These are phyloP conservation scores for Tetropium fuscum DNA, from an alignment of 2,888 invertebrate genomes.

Conservation along the genomic window DNA sequence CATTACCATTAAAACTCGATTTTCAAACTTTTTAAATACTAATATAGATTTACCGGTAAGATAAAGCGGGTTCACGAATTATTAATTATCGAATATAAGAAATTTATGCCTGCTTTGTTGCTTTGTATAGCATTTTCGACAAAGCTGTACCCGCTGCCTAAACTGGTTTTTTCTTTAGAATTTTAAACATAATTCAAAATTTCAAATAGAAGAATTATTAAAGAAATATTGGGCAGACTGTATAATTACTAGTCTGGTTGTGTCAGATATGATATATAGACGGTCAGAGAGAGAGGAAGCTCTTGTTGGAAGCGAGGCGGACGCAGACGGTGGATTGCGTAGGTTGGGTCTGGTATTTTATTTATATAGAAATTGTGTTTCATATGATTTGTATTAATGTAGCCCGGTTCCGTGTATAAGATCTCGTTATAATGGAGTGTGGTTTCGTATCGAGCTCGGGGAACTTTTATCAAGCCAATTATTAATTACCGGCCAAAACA, in stretches of 20 bases:
- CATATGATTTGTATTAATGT: constrained; percentile 58
- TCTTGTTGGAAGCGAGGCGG: constrained; percentile 21
- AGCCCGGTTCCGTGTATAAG: constrained; percentile 47
- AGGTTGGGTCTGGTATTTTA: constrained; percentile 58
- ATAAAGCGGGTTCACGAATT: constrained; percentile 45
- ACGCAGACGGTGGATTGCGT: constrained; percentile 47
- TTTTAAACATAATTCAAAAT: constrained; percentile 60
- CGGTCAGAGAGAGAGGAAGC: constrained; percentile 45
- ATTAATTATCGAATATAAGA: constrained; percentile 53
- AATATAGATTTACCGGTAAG: constrained; percentile 41
- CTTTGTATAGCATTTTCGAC: constrained; percentile 35
- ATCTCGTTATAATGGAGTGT: constrained; percentile 51
- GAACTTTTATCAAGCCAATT: constrained; percentile 44
- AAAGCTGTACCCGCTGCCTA: constrained; percentile 38
- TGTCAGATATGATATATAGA: constrained; percentile 60
- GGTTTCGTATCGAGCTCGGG: constrained; percentile 44
- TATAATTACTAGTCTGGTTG: constrained; percentile 62
- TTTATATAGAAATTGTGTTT: constrained; percentile 60
- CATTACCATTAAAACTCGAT: constrained; percentile 44
- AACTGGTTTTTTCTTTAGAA: constrained; percentile 48
- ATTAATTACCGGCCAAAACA: constrained; percentile 43
- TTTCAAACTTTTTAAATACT: constrained; percentile 35
- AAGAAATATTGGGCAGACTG: constrained; percentile 58
- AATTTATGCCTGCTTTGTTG: constrained; percentile 52
- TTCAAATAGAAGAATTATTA: constrained; percentile 62